A percentile compares a stretch with the other conserved stretches of the same genome.
Conservation (phyloP, 2,797 vertebrate species). For the Catharus ustulatus region DNA sequence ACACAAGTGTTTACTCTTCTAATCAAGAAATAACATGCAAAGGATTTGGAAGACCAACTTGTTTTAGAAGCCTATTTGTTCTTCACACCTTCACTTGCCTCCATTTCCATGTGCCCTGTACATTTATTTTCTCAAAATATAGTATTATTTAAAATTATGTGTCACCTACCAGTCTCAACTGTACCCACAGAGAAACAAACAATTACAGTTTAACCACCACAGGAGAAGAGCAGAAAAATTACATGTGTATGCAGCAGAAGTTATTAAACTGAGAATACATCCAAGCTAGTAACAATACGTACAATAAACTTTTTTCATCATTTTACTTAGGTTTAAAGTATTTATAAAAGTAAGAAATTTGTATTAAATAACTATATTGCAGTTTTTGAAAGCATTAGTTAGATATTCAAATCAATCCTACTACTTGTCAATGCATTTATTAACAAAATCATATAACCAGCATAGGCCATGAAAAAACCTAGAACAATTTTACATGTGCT, state of each 20-base stretch:
- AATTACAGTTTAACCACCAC: background rate
- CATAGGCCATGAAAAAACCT: background rate
- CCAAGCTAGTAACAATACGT: background rate
- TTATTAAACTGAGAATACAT: background rate
- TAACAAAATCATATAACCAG: background rate
- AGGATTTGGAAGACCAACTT: accelerated
- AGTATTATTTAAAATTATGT: background rate
- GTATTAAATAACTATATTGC: background rate
- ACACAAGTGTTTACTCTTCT: background rate
- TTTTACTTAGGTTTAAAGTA: background rate
- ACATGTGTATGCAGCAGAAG: background rate
- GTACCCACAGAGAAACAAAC: background rate
- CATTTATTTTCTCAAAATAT: background rate
- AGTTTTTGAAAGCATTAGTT: background rate
- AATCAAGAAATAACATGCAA: background rate
- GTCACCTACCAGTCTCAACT: background rate
- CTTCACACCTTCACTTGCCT: background rate
- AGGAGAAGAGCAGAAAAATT: background rate
- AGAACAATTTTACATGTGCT: background rate
- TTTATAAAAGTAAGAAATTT: background rate
- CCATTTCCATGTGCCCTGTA: background rate
- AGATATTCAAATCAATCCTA: background rate
- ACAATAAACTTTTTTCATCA: background rate
- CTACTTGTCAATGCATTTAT: background rate
- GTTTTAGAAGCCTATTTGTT: background rate